Conservation (phyloP, 2,888 invertebrate species). For the Penaeus monodon region DNA sequence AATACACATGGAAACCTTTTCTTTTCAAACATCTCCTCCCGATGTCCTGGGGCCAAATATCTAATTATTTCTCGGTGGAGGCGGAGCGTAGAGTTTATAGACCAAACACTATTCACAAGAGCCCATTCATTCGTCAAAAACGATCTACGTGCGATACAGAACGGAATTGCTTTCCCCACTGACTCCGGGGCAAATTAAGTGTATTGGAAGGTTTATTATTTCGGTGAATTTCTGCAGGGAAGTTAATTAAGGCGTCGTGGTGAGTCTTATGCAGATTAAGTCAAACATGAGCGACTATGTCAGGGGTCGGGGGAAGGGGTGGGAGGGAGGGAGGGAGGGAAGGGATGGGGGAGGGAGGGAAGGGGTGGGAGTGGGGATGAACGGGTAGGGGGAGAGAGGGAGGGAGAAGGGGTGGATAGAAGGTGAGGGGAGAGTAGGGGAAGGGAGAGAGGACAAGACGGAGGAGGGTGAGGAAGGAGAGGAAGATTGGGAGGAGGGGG, state of each 20-base stretch:
- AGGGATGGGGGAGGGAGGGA: no score
- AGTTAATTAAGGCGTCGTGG: no score
- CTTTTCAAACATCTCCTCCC: slow-evolving; percentile 37
- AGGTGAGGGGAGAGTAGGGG: not conserved
- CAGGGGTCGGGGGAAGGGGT: no score
- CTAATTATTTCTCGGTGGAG: slow-evolving; percentile 36
- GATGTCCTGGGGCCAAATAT: slow-evolving; percentile 42
- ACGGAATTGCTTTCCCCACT: slow-evolving; percentile 2
- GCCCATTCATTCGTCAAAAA: slow-evolving; percentile 29
- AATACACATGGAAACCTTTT: slow-evolving; percentile 39
- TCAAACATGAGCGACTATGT: no score
- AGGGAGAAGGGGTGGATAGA: not conserved
- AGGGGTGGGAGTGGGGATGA: not conserved
- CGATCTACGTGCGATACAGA: slow-evolving; percentile 1
- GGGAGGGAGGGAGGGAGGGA: no score
- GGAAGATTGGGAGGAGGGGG: not conserved
- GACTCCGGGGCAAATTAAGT: slow-evolving; percentile 17
- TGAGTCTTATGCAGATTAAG: no score
- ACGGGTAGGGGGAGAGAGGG: not conserved
- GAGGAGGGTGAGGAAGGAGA: not conserved
- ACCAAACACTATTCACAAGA: slow-evolving; percentile 42
- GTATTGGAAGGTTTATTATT: slow-evolving; percentile 5
- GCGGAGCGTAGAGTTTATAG: slow-evolving; percentile 37
- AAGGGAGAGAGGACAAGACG: not conserved
- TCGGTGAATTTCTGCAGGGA: slow-evolving; percentile 10